These are phyloP conservation scores for Turritopsis dohrnii DNA, from an alignment of 30 jellyfish, hydroid and myxozoan genomes.

Conservation along the genomic window DNA sequence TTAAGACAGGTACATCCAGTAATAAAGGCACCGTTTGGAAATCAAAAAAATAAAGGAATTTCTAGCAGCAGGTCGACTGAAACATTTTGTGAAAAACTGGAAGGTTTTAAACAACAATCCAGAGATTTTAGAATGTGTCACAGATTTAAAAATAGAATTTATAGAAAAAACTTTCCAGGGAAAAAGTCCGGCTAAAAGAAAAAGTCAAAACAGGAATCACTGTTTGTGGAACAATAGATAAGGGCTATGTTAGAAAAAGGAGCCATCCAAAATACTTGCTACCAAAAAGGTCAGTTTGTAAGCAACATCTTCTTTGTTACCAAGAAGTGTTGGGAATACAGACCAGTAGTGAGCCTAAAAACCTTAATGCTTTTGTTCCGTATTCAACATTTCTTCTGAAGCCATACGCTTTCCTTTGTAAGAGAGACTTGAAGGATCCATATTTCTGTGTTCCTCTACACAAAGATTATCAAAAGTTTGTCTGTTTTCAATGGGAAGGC, in stretches of 20 bases:
- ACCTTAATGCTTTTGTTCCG: background rate
- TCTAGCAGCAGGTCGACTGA: background rate
- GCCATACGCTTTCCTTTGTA: background rate
- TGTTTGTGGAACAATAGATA: no score
- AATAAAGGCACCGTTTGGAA: background rate
- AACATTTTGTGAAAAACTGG: background rate
- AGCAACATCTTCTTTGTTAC: background rate
- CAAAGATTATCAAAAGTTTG: background rate
- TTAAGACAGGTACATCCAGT: conserved; percentile 6
- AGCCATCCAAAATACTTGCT: conserved; percentile 1
- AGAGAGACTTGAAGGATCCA: conserved; percentile 2
- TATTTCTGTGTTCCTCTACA: conserved; percentile 1
- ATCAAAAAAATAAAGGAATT: background rate
- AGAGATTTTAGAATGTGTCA: background rate
- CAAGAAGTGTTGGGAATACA: background rate
- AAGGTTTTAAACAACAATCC: background rate
- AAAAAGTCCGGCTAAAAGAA: background rate
- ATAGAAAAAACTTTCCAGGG: background rate
- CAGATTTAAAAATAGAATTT: background rate
- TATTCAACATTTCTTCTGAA: background rate
- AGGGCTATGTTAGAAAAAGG: conserved; percentile 9
- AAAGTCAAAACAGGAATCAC: background rate
- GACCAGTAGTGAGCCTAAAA: conserved; percentile 1
- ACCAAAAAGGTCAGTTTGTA: background rate
- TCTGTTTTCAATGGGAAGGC: background rate